Percentiles rank a stretch among this genome's conserved stretches.
Conservation (phyloP, 1,140 invertebrate genomes). For the Trissolcus basalis region DNA sequence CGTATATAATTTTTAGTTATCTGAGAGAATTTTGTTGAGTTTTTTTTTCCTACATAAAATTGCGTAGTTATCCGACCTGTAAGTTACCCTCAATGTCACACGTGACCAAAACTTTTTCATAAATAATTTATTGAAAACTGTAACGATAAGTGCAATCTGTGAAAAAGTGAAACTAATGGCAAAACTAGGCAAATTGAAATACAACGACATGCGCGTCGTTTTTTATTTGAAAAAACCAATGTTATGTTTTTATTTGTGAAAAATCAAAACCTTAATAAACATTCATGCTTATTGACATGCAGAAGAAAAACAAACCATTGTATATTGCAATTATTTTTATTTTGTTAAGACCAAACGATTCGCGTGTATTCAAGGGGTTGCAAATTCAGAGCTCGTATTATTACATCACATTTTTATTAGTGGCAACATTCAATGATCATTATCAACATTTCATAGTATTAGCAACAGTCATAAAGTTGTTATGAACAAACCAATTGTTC, state of each 20-base stretch:
- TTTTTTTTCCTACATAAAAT: too few species aligned
- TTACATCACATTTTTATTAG: conserved; percentile 11
- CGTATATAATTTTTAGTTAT: conserved; percentile 16
- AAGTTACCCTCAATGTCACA: too few species aligned
- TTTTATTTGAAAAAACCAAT: conserved; percentile 10
- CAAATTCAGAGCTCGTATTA: conserved; percentile 4
- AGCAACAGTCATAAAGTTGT: conserved; percentile 11
- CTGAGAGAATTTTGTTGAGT: too few species aligned
- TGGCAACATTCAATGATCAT: conserved; percentile 1
- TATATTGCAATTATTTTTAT: neutral
- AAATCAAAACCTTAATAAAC: conserved; percentile 15
- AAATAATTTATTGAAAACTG: conserved; percentile 18
- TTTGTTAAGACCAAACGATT: neutral
- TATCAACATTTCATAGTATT: too few species aligned
- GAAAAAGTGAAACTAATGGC: conserved; percentile 5
- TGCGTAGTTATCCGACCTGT: too few species aligned
- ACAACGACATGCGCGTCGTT: conserved; percentile 25
- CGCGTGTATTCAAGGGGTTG: neutral
- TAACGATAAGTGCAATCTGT: conserved; percentile 42
- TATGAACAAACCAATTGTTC: neutral
- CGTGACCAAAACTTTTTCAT: conserved; percentile 7
- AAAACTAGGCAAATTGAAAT: too few species aligned
- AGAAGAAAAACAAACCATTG: conserved; percentile 5
- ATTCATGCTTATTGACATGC: conserved; percentile 13
- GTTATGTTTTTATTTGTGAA: conserved; percentile 30